A percentile compares a stretch with the other conserved stretches of the same genome.
Conservation (phyloP, 2,797 vertebrate species). For the Lutjanus argentimaculatus region DNA sequence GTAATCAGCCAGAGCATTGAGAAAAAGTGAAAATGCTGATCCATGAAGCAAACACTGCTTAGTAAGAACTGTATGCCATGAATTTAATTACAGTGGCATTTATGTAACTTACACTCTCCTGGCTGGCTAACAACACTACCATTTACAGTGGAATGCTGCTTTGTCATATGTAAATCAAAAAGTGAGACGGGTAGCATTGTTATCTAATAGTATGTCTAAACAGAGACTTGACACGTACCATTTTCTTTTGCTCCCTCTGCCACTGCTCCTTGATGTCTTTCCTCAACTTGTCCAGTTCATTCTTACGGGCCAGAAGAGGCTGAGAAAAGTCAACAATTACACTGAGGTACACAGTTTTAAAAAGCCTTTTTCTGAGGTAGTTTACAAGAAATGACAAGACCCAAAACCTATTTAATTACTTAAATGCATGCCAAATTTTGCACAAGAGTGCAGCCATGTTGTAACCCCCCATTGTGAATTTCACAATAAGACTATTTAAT, state of each 20-base stretch:
- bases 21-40: not conserved
- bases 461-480: not conserved
- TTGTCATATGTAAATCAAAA: not conserved
- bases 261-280: conserved; percentile 98
- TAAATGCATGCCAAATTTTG: not conserved
- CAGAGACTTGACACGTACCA: conserved; percentile 88
- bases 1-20: not conserved
- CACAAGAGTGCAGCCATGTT: not conserved
- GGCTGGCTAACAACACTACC: not conserved
- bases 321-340: conserved; percentile 65
- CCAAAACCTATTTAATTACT: not conserved
- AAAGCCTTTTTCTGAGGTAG: not conserved
- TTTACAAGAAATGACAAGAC: not conserved
- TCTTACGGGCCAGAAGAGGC: conserved; percentile 95
- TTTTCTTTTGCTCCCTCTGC: conserved; percentile 97
- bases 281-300: conserved; percentile 95
- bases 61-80: not conserved
- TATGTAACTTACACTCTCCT: not conserved
- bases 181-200: not conserved
- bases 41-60: conserved; percentile 1
- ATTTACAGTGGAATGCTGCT: conserved; percentile 34
- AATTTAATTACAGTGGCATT: conserved; percentile 11
- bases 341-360: not conserved
- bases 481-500: not conserved
- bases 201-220: not conserved